Conservation (phyloP, 2,113 vertebrate genomes). For the Pelecanoides urinatrix region DNA sequence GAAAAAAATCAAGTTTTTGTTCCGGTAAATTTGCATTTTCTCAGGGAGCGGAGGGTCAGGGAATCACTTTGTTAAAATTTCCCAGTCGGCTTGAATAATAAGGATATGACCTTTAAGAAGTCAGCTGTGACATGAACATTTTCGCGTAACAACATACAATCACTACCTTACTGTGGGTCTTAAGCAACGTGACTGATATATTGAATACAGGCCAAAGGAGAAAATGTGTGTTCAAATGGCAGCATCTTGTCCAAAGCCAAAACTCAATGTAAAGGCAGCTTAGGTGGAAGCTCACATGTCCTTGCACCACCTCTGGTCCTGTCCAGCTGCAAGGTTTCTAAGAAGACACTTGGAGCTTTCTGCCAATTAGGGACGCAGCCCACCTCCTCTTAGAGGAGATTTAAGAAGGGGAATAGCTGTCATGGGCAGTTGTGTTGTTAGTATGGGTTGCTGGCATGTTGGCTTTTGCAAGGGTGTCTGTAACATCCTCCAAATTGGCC, state of each 20-base stretch:
- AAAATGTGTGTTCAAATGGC: not conserved
- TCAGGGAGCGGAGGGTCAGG: not conserved
- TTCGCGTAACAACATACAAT: not conserved
- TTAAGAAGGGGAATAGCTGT: not conserved
- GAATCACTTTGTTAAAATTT: not conserved
- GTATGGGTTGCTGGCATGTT: not conserved
- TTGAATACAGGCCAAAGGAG: not conserved
- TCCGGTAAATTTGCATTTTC: not conserved
- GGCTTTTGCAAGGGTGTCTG: not conserved
- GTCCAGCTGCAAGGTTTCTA: not conserved
- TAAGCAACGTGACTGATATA: not conserved
- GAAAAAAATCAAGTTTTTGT: not conserved
- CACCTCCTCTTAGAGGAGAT: not conserved
- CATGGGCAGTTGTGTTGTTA: not conserved
- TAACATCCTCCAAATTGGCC: rapidly evolving
- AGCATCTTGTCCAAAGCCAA: not conserved
- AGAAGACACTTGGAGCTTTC: not conserved
- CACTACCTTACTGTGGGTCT: not conserved
- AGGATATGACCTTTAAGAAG: not conserved
- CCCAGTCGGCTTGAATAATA: not conserved
- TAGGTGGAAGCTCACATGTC: not conserved
- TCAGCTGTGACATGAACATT: not conserved
- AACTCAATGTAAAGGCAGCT: not conserved
- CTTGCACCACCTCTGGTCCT: not conserved
- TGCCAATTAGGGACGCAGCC: not conserved